Evolutionary conservation across 2,113 vertebrate species (phyloP), one percentile per base, ranked within the genome.

Genomic region (Toxotes chatareus): DNA sequence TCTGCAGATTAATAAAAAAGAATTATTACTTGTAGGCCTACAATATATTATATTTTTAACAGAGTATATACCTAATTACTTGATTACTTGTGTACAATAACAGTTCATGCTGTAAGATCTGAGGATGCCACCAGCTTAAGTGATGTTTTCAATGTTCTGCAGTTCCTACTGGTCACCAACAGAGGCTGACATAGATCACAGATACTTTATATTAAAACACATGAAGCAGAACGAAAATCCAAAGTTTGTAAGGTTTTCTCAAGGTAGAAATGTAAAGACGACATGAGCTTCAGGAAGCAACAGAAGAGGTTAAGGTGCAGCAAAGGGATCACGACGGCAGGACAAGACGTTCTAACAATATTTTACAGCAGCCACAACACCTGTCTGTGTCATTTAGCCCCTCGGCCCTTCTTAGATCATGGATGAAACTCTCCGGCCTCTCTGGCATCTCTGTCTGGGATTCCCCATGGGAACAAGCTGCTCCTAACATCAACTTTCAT

Each of bases 381-480:
- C 90, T 89, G 90, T 82, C 72, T 12, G 68, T 91, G 89, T 91
- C 91, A 87, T 53, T 92, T 79, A 65, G 38, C 40, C 44, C 34
- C 34, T 36, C 3, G 11, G 23, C 57, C 42, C 32, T 4, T 83
- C 64, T 82, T 59, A 80, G 73, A 89, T 86, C 81, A 63, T 47
- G 34, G 65, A 79, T 73, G 64, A 83, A 81, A 70, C 73, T 84
- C 44, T 68, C n/a, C 7, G 71, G 62, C 67, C 66, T 82, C 79
- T 75, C 55, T 62, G 83, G 69, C 72, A 75, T 86, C 79, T 76
- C 83, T 36, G 65, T 73, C 72, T 46, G 31, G 65, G 63, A 79
- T 14, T 71, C 42, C 69, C 40, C 12, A 7, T 1, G 12, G 42
- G 84, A 75, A 86, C 80, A 76, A 27, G 73, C 82, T 78, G 87